Percentiles rank a stretch among this genome's conserved stretches.
phyloP scores from a whole-genome alignment of 2,797 vertebrate species.

The Gymnodraco acuticeps region DNA sequence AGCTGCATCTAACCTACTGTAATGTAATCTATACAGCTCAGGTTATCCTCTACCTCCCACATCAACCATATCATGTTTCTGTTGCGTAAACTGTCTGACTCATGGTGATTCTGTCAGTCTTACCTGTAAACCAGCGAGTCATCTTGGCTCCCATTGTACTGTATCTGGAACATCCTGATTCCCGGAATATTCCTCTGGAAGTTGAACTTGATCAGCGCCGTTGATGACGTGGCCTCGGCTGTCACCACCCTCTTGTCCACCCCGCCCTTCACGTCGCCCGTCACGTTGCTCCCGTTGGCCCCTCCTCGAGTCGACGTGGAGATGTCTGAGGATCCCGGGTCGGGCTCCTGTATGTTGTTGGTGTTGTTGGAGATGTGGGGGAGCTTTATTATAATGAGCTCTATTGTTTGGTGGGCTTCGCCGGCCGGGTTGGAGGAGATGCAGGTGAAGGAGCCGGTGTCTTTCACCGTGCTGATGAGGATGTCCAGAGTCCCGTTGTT shows the following conservation, averaged over 20 bases:
- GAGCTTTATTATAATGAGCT: constrained; percentile 95
- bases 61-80: constrained; percentile 38
- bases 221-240: constrained; percentile 95
- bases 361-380: constrained; percentile 98
- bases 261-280: constrained; percentile 91
- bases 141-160: constrained; percentile 98
- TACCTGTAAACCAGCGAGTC: constrained; percentile 99
- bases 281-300: constrained; percentile 92
- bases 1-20: constrained; percentile 50
- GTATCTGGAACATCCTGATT: constrained; percentile 99
- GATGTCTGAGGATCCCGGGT: constrained; percentile 96
- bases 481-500: constrained; percentile 96
- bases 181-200: constrained; percentile 98
- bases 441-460: constrained; percentile 96
- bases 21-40: constrained; percentile 47
- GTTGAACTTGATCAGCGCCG: constrained; percentile 96
- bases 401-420: constrained; percentile 93
- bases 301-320: constrained; percentile 96
- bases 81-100: constrained; percentile 41
- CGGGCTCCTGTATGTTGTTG: constrained; percentile 93
- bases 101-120: constrained; percentile 50
- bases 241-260: constrained; percentile 93
- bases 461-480: constrained; percentile 96
- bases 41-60: constrained; percentile 39
- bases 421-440: constrained; percentile 98